Base-by-base conservation (phyloP, 2,888 invertebrate genomes). In the Xylocampa areola region DNA sequence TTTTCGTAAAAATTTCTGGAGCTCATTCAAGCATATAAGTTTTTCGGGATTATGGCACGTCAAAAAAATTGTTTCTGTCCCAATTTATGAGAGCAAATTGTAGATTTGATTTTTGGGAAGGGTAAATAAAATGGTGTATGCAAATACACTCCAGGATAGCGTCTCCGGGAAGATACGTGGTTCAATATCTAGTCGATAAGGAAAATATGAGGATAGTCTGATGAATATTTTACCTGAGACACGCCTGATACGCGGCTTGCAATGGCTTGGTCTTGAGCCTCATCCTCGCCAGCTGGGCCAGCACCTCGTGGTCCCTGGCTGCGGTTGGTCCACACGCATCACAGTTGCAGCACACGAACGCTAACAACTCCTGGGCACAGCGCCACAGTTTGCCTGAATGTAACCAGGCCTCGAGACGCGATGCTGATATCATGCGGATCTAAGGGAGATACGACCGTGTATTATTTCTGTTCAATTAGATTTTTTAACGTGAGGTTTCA, bases 341-440 rank as follows among this genome's bases (percentile, higher is more conserved):
- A 73, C 98, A 98, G 92, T 99, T 99, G 76, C 97, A 96, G 86
- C 98, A 99, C 69, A 99, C 95, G 78, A 97, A 96, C 49, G 98
- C 97, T 19, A 99, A 91, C 48, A 99, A 89, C 89, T 99, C 99
- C 86, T 98, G 98, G 0, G 98, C 98, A 16, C 97, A 96, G 77
- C 98, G 96, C 94, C 97, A 97, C 48, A 98, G 91, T 94, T 99
- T 99, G 60, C 98, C 98, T 85, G 99, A 99, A 86, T 98, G 98
- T 54, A 99, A 94, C 99, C 99, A 99, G 75, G 97, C 96, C 86
- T 99, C 99, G 14, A 99, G 94, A 0, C 97, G 96, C 0, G 96
- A 96, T 0, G 97, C 96, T 0, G 97, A 96, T 47, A 97, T 95
- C 78, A 96, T 95, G 16, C 98, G 95, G 64, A 98, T 96, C 95